phyloP scores from a whole-genome alignment of 1,140 invertebrate genomes.

The Venustaconcha ellipsiformis region DNA sequence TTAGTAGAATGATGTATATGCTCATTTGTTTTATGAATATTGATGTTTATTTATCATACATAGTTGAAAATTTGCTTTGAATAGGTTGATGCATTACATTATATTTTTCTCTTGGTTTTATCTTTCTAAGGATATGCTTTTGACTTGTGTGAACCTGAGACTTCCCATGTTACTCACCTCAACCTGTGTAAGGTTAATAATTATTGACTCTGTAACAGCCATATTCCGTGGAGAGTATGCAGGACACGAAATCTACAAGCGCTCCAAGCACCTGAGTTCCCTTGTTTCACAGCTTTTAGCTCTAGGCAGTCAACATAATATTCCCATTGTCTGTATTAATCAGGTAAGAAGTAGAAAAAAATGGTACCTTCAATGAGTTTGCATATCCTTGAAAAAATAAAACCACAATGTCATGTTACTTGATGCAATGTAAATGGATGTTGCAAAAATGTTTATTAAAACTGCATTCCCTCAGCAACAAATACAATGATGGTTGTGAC shows the following conservation, averaged over 20 bases:
- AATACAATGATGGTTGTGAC: no score
- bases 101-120: not conserved
- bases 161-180: conserved; percentile 71
- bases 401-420: no score
- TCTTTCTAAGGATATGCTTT: conserved; percentile 72
- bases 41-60: no score
- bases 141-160: conserved; percentile 72
- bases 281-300: conserved; percentile 74
- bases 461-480: no score
- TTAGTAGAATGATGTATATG: no score
- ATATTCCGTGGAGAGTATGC: conserved; percentile 78
- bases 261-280: conserved; percentile 74
- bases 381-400: no score
- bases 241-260: conserved; percentile 57
- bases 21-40: no score
- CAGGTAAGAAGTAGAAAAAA: conserved; percentile 71
- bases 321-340: conserved; percentile 79
- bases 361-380: no score
- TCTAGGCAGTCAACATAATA: conserved; percentile 72
- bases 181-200: conserved; percentile 75
- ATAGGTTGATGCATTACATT: no score
- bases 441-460: no score
- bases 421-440: no score
- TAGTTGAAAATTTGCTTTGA: no score
- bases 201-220: conserved; percentile 83